Evolutionary conservation across 1,140 invertebrate genomes (phyloP), one percentile per base, ranked within the genome.

Genomic region (Samia ricini): DNA sequence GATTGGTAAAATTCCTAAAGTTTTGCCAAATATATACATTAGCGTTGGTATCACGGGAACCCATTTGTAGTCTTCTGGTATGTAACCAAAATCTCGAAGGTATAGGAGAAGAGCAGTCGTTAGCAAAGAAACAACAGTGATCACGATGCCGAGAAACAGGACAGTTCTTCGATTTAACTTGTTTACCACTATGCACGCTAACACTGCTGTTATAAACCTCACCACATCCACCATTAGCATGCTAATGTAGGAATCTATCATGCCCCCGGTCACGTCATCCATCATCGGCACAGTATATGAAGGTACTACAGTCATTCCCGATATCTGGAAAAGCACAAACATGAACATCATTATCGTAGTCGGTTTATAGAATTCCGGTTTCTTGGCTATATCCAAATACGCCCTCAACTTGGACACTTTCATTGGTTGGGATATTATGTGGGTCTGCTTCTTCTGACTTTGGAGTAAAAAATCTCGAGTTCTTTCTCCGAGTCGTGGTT

Each of bases 1-100:
- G 24, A 94, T 74, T 0, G 91, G 89, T 8, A 91, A 62, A 26
- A 91, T 87, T 0, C 91, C 91, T 33, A 91, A 60, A 0, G 84
- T 88, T 50, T 88, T 86, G 3, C 85, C 85, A 57, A 88, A 86
- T 58, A 90, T 88, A 24, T 90, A 90, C 0, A 68, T 23, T 2
- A 88, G 33, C 5, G 79, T 83, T 2, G 85, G 83, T 60, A 88
- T 76, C 0, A 85, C 74, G 0, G 88, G 88, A 0, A 69, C 65
- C 88, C 88, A 90, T 74, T 81, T 80, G 51, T 84, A 87, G 19
- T 76, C 72, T 4, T 85, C 77, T 0, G 81, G 59, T 10, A 85
- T 71, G 50, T 80, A 82, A 4, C 85, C 79, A 12, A 65, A 76
- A 36, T 91, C 79, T 69, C 76, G 72, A 42, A 89, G 64, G 48